Evolutionary conservation across 2,888 invertebrate species (phyloP), one percentile per base, ranked within the genome.

Genomic region (Caenorhabditis sulstoni): DNA sequence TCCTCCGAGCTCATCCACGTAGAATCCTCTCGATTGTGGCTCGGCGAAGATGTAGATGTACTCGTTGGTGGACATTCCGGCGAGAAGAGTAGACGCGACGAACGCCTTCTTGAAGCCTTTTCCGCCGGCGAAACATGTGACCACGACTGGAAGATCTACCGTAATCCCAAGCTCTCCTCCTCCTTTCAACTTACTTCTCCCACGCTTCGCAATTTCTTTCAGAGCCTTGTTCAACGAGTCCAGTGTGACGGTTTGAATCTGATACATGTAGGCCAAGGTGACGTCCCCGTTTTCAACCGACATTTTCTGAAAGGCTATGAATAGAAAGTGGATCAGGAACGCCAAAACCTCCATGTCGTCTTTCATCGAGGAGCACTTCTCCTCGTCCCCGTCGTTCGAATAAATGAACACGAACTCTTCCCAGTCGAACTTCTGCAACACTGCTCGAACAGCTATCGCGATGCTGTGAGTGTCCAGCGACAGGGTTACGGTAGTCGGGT

Each of bases 401-500:
- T 86, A 87, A 14, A 87, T 67, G 53, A 85, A 83, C 7, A 85
- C 85, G 52, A 86, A 86, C 50, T 87, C 83, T 7, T 68, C 65
- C 86, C 86, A 87, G 14, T 82, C 66, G 50, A 79, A 87, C 49
- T 81, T 66, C 18, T 58, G 53, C 14, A 87, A 18, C 16, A 87
- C 59, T 18, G 53, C 62, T 18, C 61, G 45, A 5, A 81, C 58
- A 9, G 80, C 81, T 8, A 75, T 45, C 3, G 79, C 79, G 8
- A 83, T 65, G 39, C 83, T 71, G 41, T 71, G 64, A 47, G 70
- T 65, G 29, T 70, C 70, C 39, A 71, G 18, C 0, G 78, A 55
- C 3, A 79, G 16, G 4, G 73, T 74, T 12, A 70, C 67, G 1
- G 79, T 75, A 9, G 83, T 70, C n/a, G 81, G 81, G 37, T 74